These are phyloP conservation scores for Eulithis prunata DNA, from an alignment of 2,888 invertebrate species.

Conservation along the genomic window DNA sequence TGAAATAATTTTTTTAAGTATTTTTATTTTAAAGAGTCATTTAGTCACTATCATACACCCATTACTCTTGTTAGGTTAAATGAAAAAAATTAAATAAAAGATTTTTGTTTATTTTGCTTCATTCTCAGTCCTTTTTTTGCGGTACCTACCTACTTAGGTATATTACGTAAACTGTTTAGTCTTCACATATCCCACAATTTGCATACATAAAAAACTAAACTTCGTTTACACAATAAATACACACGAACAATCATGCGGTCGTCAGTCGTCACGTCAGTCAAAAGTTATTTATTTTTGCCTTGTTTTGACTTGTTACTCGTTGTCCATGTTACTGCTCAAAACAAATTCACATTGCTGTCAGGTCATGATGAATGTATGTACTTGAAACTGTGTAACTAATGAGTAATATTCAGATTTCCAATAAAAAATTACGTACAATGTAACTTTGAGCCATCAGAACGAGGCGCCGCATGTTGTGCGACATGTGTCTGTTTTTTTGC, in stretches of 20 bases:
- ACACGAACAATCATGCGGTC: not conserved
- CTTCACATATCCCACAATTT: too few relatives aligned
- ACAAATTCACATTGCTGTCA: constrained; percentile 72
- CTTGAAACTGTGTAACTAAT: constrained; percentile 43
- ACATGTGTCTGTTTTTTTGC: not conserved
- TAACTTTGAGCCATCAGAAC: constrained; percentile 1
- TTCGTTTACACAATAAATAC: too few relatives aligned
- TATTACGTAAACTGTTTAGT: too few relatives aligned
- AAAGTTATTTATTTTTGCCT: constrained; percentile 54
- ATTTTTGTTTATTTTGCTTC: too few relatives aligned
- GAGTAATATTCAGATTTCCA: constrained; percentile 34
- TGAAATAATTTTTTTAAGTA: too few relatives aligned
- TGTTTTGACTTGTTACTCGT: constrained; percentile 12
- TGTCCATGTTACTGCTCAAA: constrained; percentile 59
- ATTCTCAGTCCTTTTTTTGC: too few relatives aligned
- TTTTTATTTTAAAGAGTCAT: too few relatives aligned
- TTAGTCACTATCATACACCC: too few relatives aligned
- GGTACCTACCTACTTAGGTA: too few relatives aligned
- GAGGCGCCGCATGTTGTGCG: constrained; percentile 1
- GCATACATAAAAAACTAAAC: too few relatives aligned
- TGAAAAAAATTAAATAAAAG: too few relatives aligned
- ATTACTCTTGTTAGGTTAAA: too few relatives aligned
- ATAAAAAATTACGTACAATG: constrained; percentile 16
- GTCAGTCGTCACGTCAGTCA: constrained; percentile 59
- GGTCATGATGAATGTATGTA: constrained; percentile 71